These are phyloP conservation scores for Drosophila parabipectinata DNA, from an alignment of 1,140 invertebrate genomes.

Conservation along the genomic window DNA sequence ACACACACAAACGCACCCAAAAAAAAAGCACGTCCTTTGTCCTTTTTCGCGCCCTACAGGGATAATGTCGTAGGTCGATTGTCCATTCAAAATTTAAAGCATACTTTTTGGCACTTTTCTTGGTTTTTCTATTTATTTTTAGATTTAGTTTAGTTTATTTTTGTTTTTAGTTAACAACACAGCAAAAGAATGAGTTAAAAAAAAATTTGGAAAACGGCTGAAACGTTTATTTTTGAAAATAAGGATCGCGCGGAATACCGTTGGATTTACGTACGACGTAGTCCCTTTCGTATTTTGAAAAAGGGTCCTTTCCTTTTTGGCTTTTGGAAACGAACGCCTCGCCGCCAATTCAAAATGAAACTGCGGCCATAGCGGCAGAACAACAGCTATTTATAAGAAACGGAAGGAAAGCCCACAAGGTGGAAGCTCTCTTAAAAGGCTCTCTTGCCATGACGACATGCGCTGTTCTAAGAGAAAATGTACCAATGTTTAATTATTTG, in stretches of 20 bases:
- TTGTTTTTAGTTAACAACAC: not conserved
- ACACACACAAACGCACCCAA: not conserved
- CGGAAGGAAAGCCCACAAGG: not conserved
- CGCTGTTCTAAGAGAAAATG: not conserved
- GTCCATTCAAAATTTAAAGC: conserved; percentile 31
- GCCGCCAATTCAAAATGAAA: not conserved
- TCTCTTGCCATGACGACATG: not conserved
- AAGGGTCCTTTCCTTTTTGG: not conserved
- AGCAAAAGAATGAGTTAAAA: not conserved
- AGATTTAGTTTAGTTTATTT: not conserved
- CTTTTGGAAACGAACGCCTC: not conserved
- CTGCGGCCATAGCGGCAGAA: not conserved
- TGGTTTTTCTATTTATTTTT: conserved; percentile 1
- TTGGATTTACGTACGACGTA: not conserved
- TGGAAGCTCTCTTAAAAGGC: not conserved
- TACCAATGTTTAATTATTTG: not conserved
- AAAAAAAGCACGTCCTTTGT: conserved; percentile 11
- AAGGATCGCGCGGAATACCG: not conserved
- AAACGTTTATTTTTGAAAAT: not conserved
- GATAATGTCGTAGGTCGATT: conserved; percentile 8
- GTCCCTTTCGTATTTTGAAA: not conserved
- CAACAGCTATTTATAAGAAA: not conserved
- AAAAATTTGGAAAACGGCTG: not conserved
- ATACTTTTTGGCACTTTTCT: conserved; percentile 18
- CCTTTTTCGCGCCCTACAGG: conserved; percentile 2